phyloP scores from a whole-genome alignment of 1,140 invertebrate genomes.

The Bilobella aurantiaca region DNA sequence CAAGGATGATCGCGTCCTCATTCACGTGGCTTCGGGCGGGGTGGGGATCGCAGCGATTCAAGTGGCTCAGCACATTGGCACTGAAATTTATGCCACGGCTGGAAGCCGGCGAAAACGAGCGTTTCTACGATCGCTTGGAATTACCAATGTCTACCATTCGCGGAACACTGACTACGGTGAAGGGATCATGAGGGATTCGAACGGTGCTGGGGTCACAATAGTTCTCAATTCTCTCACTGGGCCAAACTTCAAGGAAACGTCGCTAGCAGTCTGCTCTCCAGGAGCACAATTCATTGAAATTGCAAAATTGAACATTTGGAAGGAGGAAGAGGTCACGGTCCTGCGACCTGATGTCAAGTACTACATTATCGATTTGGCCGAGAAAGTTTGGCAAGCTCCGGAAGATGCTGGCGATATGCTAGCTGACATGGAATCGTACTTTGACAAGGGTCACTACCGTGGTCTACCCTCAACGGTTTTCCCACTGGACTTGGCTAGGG shows the following conservation, averaged over 20 bases:
- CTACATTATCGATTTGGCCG: slow-evolving; percentile 14
- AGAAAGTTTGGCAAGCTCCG: not conserved
- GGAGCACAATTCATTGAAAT: slow-evolving; percentile 24
- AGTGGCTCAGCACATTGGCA: slow-evolving; percentile 43
- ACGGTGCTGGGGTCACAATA: slow-evolving; percentile 15
- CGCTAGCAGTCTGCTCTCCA: not conserved
- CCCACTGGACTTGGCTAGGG: not conserved
- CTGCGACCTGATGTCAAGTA: slow-evolving; percentile 21
- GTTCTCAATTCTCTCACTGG: slow-evolving; percentile 26
- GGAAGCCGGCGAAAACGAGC: slow-evolving; percentile 12
- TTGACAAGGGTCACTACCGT: not conserved
- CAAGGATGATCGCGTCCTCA: slow-evolving; percentile 46
- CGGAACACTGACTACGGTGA: slow-evolving; percentile 15
- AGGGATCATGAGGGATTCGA: slow-evolving; percentile 6
- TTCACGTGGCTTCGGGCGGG: slow-evolving; percentile 54
- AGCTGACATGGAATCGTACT: slow-evolving; percentile 5
- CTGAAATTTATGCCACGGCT: slow-evolving; percentile 12
- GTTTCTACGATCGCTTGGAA: slow-evolving; percentile 2
- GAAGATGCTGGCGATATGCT: slow-evolving; percentile 1
- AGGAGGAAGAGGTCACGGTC: slow-evolving; percentile 1
- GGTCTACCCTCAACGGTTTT: slow-evolving; percentile 1
- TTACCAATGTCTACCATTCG: slow-evolving; percentile 14
- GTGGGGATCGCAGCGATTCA: slow-evolving; percentile 51
- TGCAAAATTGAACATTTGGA: slow-evolving; percentile 23
- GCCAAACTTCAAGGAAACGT: slow-evolving; percentile 16